These are phyloP conservation scores for Bombyx huttoni DNA, from an alignment of 2,888 invertebrate species.

Conservation along the genomic window DNA sequence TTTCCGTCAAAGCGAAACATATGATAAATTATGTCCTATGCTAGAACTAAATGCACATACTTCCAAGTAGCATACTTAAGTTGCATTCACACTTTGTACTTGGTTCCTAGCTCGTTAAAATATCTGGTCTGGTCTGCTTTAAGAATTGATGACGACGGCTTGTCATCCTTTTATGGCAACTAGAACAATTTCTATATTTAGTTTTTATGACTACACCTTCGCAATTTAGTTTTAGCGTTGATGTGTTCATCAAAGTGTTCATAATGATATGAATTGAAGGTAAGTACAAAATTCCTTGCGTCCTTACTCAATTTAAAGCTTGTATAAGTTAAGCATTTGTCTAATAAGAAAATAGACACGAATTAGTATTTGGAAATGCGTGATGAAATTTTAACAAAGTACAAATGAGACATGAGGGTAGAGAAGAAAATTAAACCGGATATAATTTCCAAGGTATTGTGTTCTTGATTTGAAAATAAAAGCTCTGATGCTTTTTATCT, in stretches of 20 bases:
- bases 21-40: not conserved
- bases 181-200: slow-evolving; percentile 14
- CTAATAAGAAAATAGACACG: too few species aligned
- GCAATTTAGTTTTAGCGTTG: not conserved
- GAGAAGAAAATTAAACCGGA: too few species aligned
- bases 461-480: too few species aligned
- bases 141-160: slow-evolving; percentile 31
- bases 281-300: too few species aligned
- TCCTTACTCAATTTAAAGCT: too few species aligned
- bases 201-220: slow-evolving; percentile 7
- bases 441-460: too few species aligned
- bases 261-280: not conserved
- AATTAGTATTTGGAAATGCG: too few species aligned
- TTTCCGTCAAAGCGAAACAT: too few species aligned
- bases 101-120: slow-evolving; percentile 39
- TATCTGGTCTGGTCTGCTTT: slow-evolving; percentile 37
- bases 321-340: too few species aligned
- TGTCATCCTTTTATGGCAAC: slow-evolving; percentile 32
- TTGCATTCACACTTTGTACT: slow-evolving; percentile 7
- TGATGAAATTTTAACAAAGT: too few species aligned
- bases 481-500: too few species aligned
- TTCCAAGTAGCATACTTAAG: not conserved
- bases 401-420: too few species aligned
- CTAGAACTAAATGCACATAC: not conserved
- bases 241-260: not conserved